Conservation (phyloP, 2,888 invertebrate species). For the Chironomus riparius region DNA sequence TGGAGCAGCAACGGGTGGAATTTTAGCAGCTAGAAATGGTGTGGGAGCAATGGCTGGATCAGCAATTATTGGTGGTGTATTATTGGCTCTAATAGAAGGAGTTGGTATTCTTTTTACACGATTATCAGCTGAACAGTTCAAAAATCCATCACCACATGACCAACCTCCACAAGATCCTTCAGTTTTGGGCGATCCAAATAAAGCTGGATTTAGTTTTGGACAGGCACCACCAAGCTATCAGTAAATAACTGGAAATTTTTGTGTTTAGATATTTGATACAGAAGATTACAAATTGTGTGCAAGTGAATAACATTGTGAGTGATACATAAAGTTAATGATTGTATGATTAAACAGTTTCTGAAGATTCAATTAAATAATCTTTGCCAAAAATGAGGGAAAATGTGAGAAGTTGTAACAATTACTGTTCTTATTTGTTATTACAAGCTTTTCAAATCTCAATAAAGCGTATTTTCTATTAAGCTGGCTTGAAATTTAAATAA, state of each 20-base stretch:
- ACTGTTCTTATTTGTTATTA: no score
- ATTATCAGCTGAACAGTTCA: slow-evolving; percentile 85
- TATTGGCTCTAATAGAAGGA: slow-evolving; percentile 95
- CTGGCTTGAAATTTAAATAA: no score
- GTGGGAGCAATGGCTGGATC: slow-evolving; percentile 87
- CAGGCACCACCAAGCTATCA: slow-evolving; percentile 38
- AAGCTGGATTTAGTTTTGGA: slow-evolving; percentile 36
- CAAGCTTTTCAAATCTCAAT: no score
- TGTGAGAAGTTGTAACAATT: no score
- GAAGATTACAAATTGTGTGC: no score
- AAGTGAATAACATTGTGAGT: no score
- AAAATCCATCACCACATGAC: slow-evolving; percentile 57
- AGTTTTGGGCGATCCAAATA: slow-evolving; percentile 51
- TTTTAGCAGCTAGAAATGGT: slow-evolving; percentile 88
- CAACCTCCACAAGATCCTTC: slow-evolving; percentile 65
- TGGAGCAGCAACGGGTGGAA: slow-evolving; percentile 93
- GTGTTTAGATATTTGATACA: no score
- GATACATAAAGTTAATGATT: no score
- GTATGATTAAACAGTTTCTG: no score
- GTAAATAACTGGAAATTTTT: slow-evolving; percentile 30
- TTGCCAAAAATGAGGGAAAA: no score
- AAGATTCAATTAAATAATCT: no score
- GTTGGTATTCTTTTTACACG: slow-evolving; percentile 90
- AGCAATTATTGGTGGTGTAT: slow-evolving; percentile 89
- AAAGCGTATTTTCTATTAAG: no score